Evolutionary conservation across 2,113 vertebrate species (phyloP), one percentile per base, ranked within the genome.

Genomic region (Leptosomus discolor): DNA sequence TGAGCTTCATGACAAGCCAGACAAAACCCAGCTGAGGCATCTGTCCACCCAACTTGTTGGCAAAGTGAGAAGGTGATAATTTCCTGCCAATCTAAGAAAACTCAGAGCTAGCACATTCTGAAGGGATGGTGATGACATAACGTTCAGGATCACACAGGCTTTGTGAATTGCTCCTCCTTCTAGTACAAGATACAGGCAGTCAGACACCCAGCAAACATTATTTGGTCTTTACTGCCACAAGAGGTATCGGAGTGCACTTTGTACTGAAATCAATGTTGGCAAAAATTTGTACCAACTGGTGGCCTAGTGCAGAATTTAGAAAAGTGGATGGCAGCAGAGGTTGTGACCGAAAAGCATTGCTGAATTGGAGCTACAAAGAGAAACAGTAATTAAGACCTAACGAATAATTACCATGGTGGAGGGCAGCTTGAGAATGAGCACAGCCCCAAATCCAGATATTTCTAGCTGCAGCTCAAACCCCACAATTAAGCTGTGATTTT

Each of bases 401-500:
- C 21, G 2, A 94, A 77, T 60, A 84, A 92, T 93, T 97, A 96
- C 39, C n/a, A 32, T 16, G 22, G 60, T 18, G 76, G 68, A 92
- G 37, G 17, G 69, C 53, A 88, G 88, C 56, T 91, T 4, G 5
- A 95, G 92, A 81, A 89, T 14, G 65, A 92, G 43, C 83, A 60
- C 45, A 82, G 69, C 69, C 86, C 95, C 86, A 95, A 91, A 93
- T 95, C 86, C 91, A 94, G 86, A 85, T 93, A 90, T 95, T 91
- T 88, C 85, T 39, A 97, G 88, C 85, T 97, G 79, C 83, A 93
- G 64, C 54, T 89, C 57, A 87, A 97, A 96, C 79, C 96, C 96
- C 88, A 92, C 95, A 96, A 97, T 93, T 95, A 97, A 86, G 48
- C 88, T 61, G 94, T 87, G 96, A 95, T 94, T 97, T 95, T 87